Percentiles rank a stretch among this genome's conserved stretches.
These are phyloP conservation scores for Cantharis rufa DNA, from an alignment of 2,888 invertebrate species.

Conservation along the genomic window DNA sequence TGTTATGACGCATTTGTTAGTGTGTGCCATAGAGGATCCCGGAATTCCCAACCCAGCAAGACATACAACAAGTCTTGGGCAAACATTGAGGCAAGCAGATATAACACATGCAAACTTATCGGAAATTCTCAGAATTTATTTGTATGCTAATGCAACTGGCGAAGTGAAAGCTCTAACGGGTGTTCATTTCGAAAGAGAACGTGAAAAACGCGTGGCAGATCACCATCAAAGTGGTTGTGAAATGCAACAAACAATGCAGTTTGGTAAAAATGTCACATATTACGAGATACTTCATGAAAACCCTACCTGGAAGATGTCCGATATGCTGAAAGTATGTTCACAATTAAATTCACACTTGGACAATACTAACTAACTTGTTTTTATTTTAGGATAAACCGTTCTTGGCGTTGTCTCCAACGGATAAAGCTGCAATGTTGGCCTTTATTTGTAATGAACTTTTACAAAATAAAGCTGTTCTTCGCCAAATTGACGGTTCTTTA, in stretches of 20 bases:
- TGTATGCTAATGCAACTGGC: conserved; percentile 87
- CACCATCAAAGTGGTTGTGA: conserved; percentile 79
- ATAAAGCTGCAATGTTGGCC: conserved; percentile 86
- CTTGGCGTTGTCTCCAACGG: conserved; percentile 80
- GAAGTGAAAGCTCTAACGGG: conserved; percentile 82
- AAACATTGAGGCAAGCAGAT: conserved; percentile 86
- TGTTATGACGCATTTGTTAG: conserved; percentile 85
- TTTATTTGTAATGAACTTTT: conserved; percentile 94
- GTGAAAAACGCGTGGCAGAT: conserved; percentile 79
- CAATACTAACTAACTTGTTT: background rate
- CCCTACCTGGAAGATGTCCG: conserved; percentile 78
- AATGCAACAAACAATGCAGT: conserved; percentile 62
- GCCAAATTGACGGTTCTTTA: conserved; percentile 81
- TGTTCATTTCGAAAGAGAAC: conserved; percentile 79
- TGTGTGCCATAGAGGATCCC: conserved; percentile 92
- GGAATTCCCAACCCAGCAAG: conserved; percentile 88
- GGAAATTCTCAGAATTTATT: conserved; percentile 88
- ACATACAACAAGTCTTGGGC: conserved; percentile 87
- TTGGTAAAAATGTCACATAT: conserved; percentile 77
- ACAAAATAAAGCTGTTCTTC: conserved; percentile 87
- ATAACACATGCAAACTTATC: conserved; percentile 90
- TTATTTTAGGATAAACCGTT: conserved; percentile 71
- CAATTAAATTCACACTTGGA: background rate
- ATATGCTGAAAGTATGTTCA: conserved; percentile 64
- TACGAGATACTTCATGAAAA: conserved; percentile 79